Conservation (phyloP, 2,888 invertebrate genomes). For the Dryobotodes eremita region DNA sequence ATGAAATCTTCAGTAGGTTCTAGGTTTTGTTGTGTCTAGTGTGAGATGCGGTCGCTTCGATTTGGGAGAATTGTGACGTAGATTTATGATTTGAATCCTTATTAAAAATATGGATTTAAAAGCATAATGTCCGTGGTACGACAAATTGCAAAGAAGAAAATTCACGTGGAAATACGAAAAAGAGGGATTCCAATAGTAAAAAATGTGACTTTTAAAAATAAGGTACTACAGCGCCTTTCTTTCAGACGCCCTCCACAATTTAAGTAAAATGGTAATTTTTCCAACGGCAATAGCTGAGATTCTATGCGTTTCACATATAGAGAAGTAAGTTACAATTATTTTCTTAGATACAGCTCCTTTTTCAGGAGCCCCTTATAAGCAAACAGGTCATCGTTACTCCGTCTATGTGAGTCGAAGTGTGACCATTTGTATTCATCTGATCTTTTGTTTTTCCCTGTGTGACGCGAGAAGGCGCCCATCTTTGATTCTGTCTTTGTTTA, state of each 20-base stretch:
- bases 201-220: background rate
- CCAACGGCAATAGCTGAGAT: background rate
- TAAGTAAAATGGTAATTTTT: background rate
- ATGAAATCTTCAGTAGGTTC: background rate
- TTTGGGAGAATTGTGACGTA: background rate
- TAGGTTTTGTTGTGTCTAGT: background rate
- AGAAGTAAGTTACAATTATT: background rate
- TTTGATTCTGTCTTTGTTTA: conserved; percentile 55
- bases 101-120: background rate
- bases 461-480: conserved; percentile 47
- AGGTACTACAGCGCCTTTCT: background rate
- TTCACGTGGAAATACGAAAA: background rate
- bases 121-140: background rate
- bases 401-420: background rate
- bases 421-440: conserved; percentile 34
- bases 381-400: conserved; percentile 20
- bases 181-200: no score
- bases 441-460: conserved; percentile 46
- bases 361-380: conserved; percentile 7
- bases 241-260: background rate
- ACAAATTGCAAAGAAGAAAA: background rate
- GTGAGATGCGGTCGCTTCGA: background rate
- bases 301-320: no score
- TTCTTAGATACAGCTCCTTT: background rate
- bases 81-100: background rate